Evolutionary conservation across 2,797 vertebrate species (phyloP), one percentile per base, ranked within the genome.

Genomic region (Neosilurus hyrtlii): DNA sequence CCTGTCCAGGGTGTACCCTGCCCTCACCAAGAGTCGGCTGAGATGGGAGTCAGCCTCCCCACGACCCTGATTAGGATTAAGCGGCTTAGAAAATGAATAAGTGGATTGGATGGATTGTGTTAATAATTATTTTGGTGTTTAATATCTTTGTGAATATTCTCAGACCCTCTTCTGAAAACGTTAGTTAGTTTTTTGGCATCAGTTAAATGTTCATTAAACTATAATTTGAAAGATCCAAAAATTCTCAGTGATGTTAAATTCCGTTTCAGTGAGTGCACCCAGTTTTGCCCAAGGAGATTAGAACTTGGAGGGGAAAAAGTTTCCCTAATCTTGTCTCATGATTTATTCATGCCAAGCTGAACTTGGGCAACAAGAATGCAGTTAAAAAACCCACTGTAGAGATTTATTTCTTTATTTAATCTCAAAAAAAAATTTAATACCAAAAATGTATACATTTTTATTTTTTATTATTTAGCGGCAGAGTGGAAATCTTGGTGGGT

Each of bases 181-280:
- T 2, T 12, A 52, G 14, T 71, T 26, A 26, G n/a, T 26, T 72
- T 7, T 52, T 54, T 26, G 70, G 43, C 51, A 54, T 26, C 52
- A 26, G 24, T 24, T 72, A 72, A 72, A 72, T 4, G 8, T 2
- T 72, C n/a, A 26, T 72, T 52, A 72, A 72, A 72, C n/a, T 54
- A 1, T 72, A 26, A 54, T 52, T 18, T 72, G 14, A 54, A 43
- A 43, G 49, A 72, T 72, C n/a, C 14, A 16, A 54, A 71, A 16
- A 26, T 26, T 72, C 49, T 52, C 49, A 26, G n/a, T 52, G 49
- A 72, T 72, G n/a, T 72, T 72, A 18, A 72, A 72, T 54, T 52
- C 70, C 26, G n/a, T 26, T 71, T 71, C 49, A 51, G 4, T 15
- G 68, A 51, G 12, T 72, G n/a, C n/a, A 26, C 49, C 51, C 49